Evolutionary conservation across 2,797 vertebrate species (phyloP), one percentile per base, ranked within the genome.

Genomic region (Tolypeutes matacus): DNA sequence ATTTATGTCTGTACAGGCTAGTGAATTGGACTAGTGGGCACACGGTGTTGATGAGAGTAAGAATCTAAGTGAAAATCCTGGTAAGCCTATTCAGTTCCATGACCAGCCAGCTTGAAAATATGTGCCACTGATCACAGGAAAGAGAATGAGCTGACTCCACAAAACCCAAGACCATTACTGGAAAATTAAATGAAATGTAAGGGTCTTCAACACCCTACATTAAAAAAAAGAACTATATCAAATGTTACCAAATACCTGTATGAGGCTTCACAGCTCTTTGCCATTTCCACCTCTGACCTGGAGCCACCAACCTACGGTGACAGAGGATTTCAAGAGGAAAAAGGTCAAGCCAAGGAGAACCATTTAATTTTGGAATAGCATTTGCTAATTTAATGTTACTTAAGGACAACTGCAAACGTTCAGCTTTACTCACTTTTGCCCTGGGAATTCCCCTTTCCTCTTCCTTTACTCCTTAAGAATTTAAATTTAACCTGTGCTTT

Each of bases 121-220:
- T 18, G 53, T 10, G n/a, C 2, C 46, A 7, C 36, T 67, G 39
- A 31, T 46, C 39, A n/a, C 15, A 77, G 7, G 29, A 88, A 62
- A 60, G 36, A 81, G 80, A 95, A 58, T 31, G 27, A 3, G 4
- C 25, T 85, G 82, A 77, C 34, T 46, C 49, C 53, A 73, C 72
- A 34, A 21, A 89, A 75, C 5, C 21, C 80, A 49, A 15, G 27
- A 89, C 1, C 36, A 62, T 36, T 73, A 67, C 3, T 89, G n/a
- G 49, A 91, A 93, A 87, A 91, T 70, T 76, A 88, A 91, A 46
- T 23, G 42, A 95, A 84, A 60, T 9, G 12, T 64, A 11, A n/a
- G 10, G 13, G 3, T 77, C 46, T 82, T 81, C 25, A 91, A 62
- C 31, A 69, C 20, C 67, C 64, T 62, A 29, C 25, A 20, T 56